Base-by-base conservation (phyloP, 2,797 vertebrate species). In the Paedocypris micromegethes region DNA sequence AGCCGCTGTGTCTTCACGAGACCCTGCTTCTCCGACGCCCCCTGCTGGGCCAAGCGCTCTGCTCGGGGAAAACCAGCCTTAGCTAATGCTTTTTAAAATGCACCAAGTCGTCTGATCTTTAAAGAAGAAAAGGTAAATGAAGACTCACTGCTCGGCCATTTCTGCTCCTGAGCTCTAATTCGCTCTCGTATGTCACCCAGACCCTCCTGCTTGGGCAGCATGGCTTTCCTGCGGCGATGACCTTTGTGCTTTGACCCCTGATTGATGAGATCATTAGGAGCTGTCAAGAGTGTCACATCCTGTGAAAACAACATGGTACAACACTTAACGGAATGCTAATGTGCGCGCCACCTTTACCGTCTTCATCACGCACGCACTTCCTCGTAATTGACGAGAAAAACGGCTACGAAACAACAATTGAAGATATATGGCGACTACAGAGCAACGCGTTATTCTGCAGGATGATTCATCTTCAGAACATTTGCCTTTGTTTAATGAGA, bases 201-300 rank as follows among this genome's bases (percentile, higher is more conserved):
- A 8, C 88, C 88, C 57, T 86, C 84, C 8, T 75, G 87, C 69
- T 91, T 89, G 2, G 74, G 85, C 58, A 64, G 83, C 58, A 91
- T 90, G 0, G 76, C 80, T 5, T 90, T 86, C 74, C 90, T 81
- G 0, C 89, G 88, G 37, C 83, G 80, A 47, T 79, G 83, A 58
- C 88, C 88, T 75, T 51, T 85, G 76, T 87, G 90, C 43, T 79
- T 87, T 2, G 61, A 81, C 0, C 86, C 83, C 0, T 88, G 79
- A 6, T 84, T 64, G 0, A 79, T 82, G 74, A 89, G 66, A 58
- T 79, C 78, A 72, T 73, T 52, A 64, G 73, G 44, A 1, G 45
- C 56, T 3, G 68, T 67, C 74, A 72, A 68, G 50, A 73, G 58
- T 8, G 58, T 58, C 49, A 72, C 72, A 49, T 78, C 77, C 81